These are phyloP conservation scores for Xerus inauris DNA, from an alignment of 2,113 vertebrate species.

Conservation along the genomic window DNA sequence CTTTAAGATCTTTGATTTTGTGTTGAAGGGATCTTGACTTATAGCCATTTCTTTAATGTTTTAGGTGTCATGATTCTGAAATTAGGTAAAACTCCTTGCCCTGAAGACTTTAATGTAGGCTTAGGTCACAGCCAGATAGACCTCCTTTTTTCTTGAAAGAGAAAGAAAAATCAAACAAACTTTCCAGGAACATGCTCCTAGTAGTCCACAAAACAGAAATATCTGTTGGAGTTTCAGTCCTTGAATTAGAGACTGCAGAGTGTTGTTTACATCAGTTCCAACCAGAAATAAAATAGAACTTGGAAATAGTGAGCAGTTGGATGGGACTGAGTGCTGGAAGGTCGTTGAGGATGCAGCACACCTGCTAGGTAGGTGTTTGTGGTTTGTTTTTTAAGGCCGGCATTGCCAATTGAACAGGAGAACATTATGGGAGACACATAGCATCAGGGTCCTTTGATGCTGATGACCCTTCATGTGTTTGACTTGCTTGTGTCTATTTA, in stretches of 20 bases:
- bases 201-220: constrained; percentile 78
- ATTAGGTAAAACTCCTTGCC: constrained; percentile 66
- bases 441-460: not conserved
- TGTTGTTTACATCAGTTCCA: constrained; percentile 76
- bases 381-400: not conserved
- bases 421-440: not conserved
- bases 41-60: constrained; percentile 18
- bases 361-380: not conserved
- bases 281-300: constrained; percentile 73
- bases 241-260: constrained; percentile 56
- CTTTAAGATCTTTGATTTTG: constrained; percentile 43
- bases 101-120: constrained; percentile 76
- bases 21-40: not conserved
- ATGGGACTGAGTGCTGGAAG: not conserved
- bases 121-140: constrained; percentile 80
- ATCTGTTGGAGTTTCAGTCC: constrained; percentile 78
- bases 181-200: constrained; percentile 76
- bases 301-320: constrained; percentile 39
- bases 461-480: not conserved
- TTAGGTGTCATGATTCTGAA: constrained; percentile 34
- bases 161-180: constrained; percentile 68
- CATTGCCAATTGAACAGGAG: not conserved
- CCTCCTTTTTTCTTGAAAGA: constrained; percentile 72
- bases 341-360: not conserved
- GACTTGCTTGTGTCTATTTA: not conserved